Evolutionary conservation across 2,113 vertebrate genomes (phyloP).

Genomic region (Halichoerus grypus): DNA sequence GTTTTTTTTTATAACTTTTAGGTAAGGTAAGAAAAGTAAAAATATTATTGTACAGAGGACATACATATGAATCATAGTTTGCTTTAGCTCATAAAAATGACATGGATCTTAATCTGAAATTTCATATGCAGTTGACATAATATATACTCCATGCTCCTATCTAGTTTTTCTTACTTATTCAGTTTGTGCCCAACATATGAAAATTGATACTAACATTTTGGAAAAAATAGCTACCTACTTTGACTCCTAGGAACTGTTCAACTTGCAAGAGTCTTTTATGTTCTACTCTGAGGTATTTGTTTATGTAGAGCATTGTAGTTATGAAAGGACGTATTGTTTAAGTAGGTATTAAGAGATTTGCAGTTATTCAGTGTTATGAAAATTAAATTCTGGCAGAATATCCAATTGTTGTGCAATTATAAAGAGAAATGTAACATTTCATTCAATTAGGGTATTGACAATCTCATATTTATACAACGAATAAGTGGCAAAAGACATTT

Average conservation of each 20-base stretch:
- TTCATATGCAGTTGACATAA: conserved; percentile 6
- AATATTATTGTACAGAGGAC: not conserved
- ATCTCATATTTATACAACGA: not conserved
- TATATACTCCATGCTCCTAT: not conserved
- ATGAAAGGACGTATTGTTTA: conserved; percentile 47
- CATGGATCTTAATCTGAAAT: conserved; percentile 55
- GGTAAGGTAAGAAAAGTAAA: conserved; percentile 40
- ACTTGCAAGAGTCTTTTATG: not conserved
- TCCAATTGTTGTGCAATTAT: not conserved
- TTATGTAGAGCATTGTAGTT: not conserved
- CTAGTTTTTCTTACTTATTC: not conserved
- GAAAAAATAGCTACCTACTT: conserved; percentile 2
- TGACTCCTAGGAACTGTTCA: conserved; percentile 9
- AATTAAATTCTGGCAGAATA: conserved; percentile 2
- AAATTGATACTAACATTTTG: conserved; percentile 48
- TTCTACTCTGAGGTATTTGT: not conserved
- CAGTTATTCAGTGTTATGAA: conserved; percentile 16
- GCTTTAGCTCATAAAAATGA: not conserved
- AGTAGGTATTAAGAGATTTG: not conserved
- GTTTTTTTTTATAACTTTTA: not conserved
- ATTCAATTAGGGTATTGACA: not conserved
- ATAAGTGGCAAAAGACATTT: not conserved
- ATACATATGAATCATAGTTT: not conserved
- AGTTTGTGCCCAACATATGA: conserved; percentile 27
- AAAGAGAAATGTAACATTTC: not conserved